Base-by-base conservation (phyloP, 2,113 vertebrate species). In the Sinocyclocheilus anshuiensis region DNA sequence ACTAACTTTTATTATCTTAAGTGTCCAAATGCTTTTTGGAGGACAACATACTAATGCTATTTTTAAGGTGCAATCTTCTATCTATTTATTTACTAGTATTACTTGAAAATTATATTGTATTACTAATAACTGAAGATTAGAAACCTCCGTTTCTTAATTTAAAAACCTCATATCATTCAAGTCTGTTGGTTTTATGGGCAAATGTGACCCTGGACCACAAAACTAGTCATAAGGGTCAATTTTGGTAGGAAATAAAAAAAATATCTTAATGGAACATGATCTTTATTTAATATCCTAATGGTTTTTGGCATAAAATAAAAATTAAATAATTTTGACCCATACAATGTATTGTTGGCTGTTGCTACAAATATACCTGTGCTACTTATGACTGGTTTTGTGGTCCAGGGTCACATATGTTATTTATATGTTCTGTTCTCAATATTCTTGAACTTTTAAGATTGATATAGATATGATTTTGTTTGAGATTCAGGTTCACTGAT, bases 401-500 rank as follows among this genome's bases (percentile, higher is more conserved):
- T 39, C 39, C 39, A 39, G 39, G 39, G 39, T 39, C 39, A 39
- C 39, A 39, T 42, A 42, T 42, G 69, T 72, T 42, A 42, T 55
- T 55, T 55, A 24, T 24, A 16, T 16, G 39, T 48, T 45, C 39
- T 24, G 39, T 76, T 45, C 6, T 65, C 24, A 67, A 16, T 33
- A 12, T 53, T n/a, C 16, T 61, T 50, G 3, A 76, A 26, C 42
- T 26, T 24, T 75, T 48, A 6, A 7, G 45, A 75, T 48, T 76
- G 18, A 72, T 15, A 16, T 16, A 33, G 26, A 0, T 84, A n/a
- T 86, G 84, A 59, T 93, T 50, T 88, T 84, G 5, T 87, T 86
- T 69, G 92, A 97, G 97, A 96, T 88, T 39, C 92, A 88, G 93
- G 93, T 11, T 92, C 93, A 0, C 45, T 91, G 22, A 4, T 93